These are phyloP conservation scores for Chromoteleia sp. DNA, from an alignment of 2,888 invertebrate genomes.

Conservation along the genomic window DNA sequence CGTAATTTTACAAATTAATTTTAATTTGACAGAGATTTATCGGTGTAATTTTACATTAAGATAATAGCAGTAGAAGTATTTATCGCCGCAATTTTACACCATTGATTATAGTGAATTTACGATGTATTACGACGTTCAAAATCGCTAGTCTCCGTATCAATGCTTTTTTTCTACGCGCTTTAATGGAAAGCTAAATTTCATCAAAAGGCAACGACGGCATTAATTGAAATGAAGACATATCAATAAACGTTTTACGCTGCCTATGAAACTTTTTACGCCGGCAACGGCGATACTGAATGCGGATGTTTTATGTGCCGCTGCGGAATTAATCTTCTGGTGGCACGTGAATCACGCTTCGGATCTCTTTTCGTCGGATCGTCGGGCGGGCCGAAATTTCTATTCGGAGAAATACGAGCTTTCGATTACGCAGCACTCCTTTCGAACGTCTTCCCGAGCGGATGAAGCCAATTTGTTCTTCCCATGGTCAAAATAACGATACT, in stretches of 20 bases:
- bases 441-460: slow-evolving; percentile 66
- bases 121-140: too few relatives aligned
- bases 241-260: slow-evolving; percentile 57
- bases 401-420: slow-evolving; percentile 67
- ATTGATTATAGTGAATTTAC: too few relatives aligned
- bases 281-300: slow-evolving; percentile 55
- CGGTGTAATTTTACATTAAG: too few relatives aligned
- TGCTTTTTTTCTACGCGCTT: not conserved
- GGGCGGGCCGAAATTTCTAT: slow-evolving; percentile 58
- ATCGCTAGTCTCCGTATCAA: too few relatives aligned
- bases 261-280: slow-evolving; percentile 51
- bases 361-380: slow-evolving; percentile 46
- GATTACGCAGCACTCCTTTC: slow-evolving; percentile 69
- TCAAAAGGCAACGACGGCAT: slow-evolving; percentile 25
- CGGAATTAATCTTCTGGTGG: slow-evolving; percentile 58
- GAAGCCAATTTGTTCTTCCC: slow-evolving; percentile 67
- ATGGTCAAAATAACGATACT: slow-evolving; percentile 68
- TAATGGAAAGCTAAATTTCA: slow-evolving; percentile 16
- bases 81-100: too few relatives aligned
- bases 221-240: slow-evolving; percentile 59
- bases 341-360: slow-evolving; percentile 54
- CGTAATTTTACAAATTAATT: too few relatives aligned
- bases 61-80: too few relatives aligned
- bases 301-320: slow-evolving; percentile 63
- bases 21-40: too few relatives aligned